Conservation (phyloP, 64 coral and sea anemone species). For the Orbicella faveolata region DNA sequence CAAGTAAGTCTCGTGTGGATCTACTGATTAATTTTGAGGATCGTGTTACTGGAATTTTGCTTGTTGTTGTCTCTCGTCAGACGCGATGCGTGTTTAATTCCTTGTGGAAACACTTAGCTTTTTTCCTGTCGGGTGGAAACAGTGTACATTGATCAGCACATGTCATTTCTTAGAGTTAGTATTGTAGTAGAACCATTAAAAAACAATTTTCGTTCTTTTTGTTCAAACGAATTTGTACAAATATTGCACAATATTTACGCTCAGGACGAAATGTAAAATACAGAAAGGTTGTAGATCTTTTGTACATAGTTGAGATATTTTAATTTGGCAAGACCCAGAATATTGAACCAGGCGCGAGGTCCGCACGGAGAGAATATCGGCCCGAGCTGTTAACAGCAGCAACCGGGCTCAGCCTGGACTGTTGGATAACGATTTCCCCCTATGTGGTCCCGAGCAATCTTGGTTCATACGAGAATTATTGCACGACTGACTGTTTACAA, state of each 20-base stretch:
- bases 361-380: no score
- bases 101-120: neutral
- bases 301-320: no score
- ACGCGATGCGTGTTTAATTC: neutral
- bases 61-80: neutral
- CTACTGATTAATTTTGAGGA: neutral
- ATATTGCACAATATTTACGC: neutral
- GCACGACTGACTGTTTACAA: no score
- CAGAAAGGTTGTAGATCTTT: no score
- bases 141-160: neutral
- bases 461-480: no score
- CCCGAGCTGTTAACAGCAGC: no score
- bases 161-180: neutral
- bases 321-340: no score
- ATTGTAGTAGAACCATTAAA: neutral
- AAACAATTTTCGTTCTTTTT: constrained; percentile 1
- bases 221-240: neutral
- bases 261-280: no score
- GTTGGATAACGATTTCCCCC: no score
- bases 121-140: neutral
- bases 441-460: no score
- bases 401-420: no score
- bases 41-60: neutral
- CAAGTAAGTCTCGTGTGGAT: neutral
- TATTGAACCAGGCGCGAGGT: no score